phyloP scores from a whole-genome alignment of 2,797 vertebrate species.

The Oryzias sinensis region DNA sequence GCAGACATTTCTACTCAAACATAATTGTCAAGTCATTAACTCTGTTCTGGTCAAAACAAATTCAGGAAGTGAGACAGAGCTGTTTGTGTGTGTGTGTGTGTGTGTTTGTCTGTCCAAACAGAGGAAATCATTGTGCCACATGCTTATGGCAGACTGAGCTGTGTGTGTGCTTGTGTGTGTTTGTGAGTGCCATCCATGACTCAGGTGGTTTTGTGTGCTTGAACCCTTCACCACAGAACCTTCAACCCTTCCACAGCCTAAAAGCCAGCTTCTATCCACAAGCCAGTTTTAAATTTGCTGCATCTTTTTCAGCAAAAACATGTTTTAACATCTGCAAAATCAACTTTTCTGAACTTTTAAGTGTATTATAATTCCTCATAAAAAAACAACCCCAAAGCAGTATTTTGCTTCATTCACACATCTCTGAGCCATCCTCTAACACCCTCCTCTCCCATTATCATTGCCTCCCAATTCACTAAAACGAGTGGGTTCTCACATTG shows the following conservation, averaged over 20 bases:
- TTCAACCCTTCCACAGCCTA: slow-evolving; percentile 4
- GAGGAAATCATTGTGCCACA: slow-evolving; percentile 11
- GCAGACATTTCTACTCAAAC: not conserved
- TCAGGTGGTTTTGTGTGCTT: slow-evolving; percentile 7
- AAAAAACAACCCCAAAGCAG: too few species aligned
- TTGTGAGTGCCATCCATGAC: slow-evolving; percentile 41
- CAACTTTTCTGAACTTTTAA: not conserved
- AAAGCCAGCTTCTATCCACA: slow-evolving; percentile 22
- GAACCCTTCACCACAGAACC: slow-evolving; percentile 35
- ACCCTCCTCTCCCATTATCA: too few species aligned
- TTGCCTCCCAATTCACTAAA: too few species aligned
- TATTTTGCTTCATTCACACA: slow-evolving; percentile 13
- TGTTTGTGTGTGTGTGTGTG: not conserved
- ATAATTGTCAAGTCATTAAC: slow-evolving; percentile 7
- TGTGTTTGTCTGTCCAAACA: not conserved
- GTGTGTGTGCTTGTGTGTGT: slow-evolving; percentile 15
- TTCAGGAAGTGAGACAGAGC: not conserved
- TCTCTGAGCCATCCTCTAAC: too few species aligned
- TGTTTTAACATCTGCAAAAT: slow-evolving; percentile 11
- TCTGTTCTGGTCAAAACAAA: not conserved
- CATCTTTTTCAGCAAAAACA: slow-evolving; percentile 14
- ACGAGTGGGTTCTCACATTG: too few species aligned
- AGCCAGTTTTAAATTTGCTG: slow-evolving; percentile 7
- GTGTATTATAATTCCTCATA: too few species aligned
- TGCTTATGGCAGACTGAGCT: slow-evolving; percentile 11